Conservation (phyloP, 53 echinoderm and acorn worm genomes). For the Glandiceps talaboti region DNA sequence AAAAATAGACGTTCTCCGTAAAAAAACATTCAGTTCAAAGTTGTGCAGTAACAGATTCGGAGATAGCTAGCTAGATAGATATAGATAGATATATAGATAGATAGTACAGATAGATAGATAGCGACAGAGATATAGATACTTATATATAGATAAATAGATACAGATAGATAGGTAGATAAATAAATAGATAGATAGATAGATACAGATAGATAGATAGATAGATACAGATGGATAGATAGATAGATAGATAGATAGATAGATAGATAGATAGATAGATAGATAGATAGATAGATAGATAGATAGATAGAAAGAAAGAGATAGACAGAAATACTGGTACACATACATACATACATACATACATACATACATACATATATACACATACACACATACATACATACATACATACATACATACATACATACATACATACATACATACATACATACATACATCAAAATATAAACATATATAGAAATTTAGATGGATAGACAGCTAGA, state of each 20-base stretch:
- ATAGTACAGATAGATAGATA: no score
- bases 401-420: not conserved
- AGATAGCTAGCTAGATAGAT: no score
- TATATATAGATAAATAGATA: no score
- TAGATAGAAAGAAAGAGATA: not conserved
- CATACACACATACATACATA: not conserved
- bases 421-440: not conserved
- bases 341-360: not conserved
- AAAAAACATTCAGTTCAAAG: no score
- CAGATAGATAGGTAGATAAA: no score
- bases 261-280: not conserved
- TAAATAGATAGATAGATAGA: not conserved
- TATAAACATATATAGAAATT: no score
- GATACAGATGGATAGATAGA: not conserved
- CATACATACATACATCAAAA: not conserved
- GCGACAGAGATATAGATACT: no score
- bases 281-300: not conserved
- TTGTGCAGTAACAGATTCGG: no score
- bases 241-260: not conserved
- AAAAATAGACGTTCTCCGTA: no score
- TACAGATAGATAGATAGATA: no score
- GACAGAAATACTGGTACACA: not conserved
- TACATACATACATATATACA: not conserved
- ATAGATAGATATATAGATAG: no score
- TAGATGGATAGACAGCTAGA: no score